Evolutionary conservation across 2,797 vertebrate species (phyloP), one percentile per base, ranked within the genome.

Genomic region (Luscinia megarhynchos): DNA sequence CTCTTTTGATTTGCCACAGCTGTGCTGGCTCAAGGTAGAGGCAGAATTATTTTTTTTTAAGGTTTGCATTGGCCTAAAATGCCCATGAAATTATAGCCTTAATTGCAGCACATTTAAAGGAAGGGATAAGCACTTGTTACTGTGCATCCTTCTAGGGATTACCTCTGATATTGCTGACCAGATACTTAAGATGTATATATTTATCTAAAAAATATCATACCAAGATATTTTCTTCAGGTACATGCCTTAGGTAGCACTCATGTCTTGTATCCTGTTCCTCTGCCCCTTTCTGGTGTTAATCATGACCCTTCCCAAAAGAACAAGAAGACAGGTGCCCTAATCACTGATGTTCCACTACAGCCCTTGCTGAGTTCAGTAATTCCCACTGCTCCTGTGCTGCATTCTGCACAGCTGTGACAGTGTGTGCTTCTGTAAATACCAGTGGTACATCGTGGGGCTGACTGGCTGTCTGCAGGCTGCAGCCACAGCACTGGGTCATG

Each of bases 401-500:
- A 8, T 79, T 82, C 55, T 32, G 21, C 67, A 3, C 40, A 30
- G 48, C 30, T 69, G 36, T 32, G 53, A 1, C 45, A 40, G 27
- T 1, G 21, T 2, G 0, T 50, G 12, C 43, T 22, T 6, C 34
- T 75, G 54, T 32, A 68, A 45, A 69, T 15, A 1, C 13, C 4
- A 4, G 11, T 8, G 55, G 6, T 3, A 8, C 4, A 0, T 3
- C 32, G 29, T 66, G 51, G 51, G 76, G 4, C 22, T 12, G n/a
- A 3, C 29, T 15, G 32, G 3, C 20, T 45, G 9, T 8, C 46
- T 73, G 45, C 41, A 61, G 69, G 46, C 14, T 23, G 51, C 10
- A 7, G n/a, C 43, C 29, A 4, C 23, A 32, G 15, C 70, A 8
- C 5, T 0, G 2, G 29, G 7, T 45, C 12, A 3, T 5, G 13